phyloP scores from a whole-genome alignment of 2,113 vertebrate species.

The Notechis scutatus region DNA sequence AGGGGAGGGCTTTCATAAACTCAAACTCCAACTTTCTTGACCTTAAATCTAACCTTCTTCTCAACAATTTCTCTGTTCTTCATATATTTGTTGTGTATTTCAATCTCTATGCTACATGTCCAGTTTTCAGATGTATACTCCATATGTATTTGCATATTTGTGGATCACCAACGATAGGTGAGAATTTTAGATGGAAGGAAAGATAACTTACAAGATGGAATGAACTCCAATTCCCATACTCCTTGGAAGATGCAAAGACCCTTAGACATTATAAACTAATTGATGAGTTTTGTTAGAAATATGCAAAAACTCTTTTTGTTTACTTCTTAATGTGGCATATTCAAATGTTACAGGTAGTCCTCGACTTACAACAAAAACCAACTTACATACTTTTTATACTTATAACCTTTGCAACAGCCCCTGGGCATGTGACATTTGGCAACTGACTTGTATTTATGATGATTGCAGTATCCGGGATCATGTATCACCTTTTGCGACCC shows the following conservation, averaged over 20 bases:
- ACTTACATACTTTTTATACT: background rate
- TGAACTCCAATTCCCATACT: background rate
- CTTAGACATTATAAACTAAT: background rate
- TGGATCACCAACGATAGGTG: background rate
- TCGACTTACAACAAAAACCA: background rate
- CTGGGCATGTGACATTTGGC: too few species aligned
- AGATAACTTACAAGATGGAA: background rate
- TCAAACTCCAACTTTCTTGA: too few species aligned
- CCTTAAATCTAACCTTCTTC: too few species aligned
- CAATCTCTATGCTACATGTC: background rate
- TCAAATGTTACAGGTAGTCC: background rate
- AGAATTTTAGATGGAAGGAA: background rate
- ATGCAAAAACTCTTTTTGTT: background rate
- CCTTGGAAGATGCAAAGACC: background rate
- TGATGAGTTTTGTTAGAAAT: background rate
- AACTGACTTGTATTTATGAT: too few species aligned
- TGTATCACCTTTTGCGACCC: too few species aligned
- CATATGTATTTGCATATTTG: background rate
- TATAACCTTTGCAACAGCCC: too few species aligned
- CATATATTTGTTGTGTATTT: background rate
- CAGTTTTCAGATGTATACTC: background rate
- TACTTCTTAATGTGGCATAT: background rate
- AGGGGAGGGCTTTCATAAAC: too few species aligned
- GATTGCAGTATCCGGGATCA: too few species aligned
- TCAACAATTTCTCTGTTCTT: background rate